Conservation (phyloP, 23 tunicate genomes). For the Halocynthia aurantium region DNA sequence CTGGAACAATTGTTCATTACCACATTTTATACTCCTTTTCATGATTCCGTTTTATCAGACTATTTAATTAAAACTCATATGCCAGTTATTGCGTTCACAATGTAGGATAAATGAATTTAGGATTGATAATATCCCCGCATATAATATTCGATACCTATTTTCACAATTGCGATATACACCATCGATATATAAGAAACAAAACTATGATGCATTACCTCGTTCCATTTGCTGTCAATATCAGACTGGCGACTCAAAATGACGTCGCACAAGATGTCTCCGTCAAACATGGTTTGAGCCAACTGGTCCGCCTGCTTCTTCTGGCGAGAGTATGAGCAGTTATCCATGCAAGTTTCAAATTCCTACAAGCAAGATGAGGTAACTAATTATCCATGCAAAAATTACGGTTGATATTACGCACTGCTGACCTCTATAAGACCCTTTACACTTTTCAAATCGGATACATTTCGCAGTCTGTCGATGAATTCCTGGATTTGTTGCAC, state of each 20-base stretch:
- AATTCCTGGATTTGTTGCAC: conserved; percentile 1
- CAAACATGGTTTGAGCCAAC: conserved; percentile 19
- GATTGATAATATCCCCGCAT: too few relatives aligned
- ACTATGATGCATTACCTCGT: neutral
- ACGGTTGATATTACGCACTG: neutral
- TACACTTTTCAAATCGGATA: too few relatives aligned
- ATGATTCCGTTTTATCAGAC: too few relatives aligned
- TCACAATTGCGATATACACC: conserved; percentile 1
- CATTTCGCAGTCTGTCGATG: neutral
- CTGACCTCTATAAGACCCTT: neutral
- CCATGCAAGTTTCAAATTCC: conserved; percentile 13
- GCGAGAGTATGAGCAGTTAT: neutral
- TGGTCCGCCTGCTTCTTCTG: conserved; percentile 15
- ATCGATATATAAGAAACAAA: neutral
- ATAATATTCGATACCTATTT: neutral
- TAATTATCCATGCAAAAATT: neutral
- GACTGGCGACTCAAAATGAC: neutral
- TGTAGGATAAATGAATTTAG: too few relatives aligned
- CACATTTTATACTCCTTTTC: too few relatives aligned
- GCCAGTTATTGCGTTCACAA: too few relatives aligned
- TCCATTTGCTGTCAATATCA: conserved; percentile 7
- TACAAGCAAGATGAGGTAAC: neutral
- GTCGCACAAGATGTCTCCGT: conserved; percentile 25
- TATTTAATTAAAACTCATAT: too few relatives aligned
- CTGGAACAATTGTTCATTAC: too few relatives aligned